phyloP scores from a whole-genome alignment of 2,888 invertebrate species.

The Euproctis similis region DNA sequence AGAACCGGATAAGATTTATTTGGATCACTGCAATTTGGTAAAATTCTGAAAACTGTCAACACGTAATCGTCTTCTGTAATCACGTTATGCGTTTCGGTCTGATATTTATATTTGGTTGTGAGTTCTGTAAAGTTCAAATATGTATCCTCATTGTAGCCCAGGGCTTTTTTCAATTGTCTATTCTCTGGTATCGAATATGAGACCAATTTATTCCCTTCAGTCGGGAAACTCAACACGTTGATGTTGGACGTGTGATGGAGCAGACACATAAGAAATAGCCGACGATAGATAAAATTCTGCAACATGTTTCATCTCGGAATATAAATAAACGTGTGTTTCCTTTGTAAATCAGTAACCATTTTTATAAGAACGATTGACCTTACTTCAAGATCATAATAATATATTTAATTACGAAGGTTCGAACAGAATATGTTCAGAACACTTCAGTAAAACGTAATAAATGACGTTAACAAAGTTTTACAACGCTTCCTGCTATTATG shows the following conservation, averaged over 20 bases:
- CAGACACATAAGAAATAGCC: slow-evolving; percentile 23
- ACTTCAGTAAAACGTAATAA: too few species aligned
- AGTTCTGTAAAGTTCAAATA: slow-evolving; percentile 54
- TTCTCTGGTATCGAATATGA: slow-evolving; percentile 42
- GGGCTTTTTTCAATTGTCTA: slow-evolving; percentile 37
- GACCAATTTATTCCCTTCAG: slow-evolving; percentile 25
- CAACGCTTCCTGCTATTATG: too few species aligned
- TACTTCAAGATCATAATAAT: slow-evolving; percentile 45
- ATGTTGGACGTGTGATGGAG: slow-evolving; percentile 20
- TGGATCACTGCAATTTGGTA: slow-evolving; percentile 32
- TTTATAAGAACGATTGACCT: slow-evolving; percentile 64
- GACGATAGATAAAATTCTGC: slow-evolving; percentile 13
- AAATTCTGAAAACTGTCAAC: slow-evolving; percentile 41
- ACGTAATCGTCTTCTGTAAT: slow-evolving; percentile 52
- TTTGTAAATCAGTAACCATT: slow-evolving; percentile 43
- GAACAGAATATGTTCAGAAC: too few species aligned
- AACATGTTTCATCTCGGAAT: slow-evolving; percentile 37
- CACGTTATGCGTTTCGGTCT: slow-evolving; percentile 38
- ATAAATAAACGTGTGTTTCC: slow-evolving; percentile 38
- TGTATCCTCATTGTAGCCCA: slow-evolving; percentile 51
- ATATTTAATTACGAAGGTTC: slow-evolving; percentile 21
- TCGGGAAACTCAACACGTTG: slow-evolving; percentile 10
- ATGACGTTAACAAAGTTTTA: too few species aligned
- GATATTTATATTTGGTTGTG: slow-evolving; percentile 40
- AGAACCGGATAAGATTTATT: slow-evolving; percentile 36